Base-by-base conservation (phyloP, 1,140 invertebrate species). In the Nilaparvata lugens region DNA sequence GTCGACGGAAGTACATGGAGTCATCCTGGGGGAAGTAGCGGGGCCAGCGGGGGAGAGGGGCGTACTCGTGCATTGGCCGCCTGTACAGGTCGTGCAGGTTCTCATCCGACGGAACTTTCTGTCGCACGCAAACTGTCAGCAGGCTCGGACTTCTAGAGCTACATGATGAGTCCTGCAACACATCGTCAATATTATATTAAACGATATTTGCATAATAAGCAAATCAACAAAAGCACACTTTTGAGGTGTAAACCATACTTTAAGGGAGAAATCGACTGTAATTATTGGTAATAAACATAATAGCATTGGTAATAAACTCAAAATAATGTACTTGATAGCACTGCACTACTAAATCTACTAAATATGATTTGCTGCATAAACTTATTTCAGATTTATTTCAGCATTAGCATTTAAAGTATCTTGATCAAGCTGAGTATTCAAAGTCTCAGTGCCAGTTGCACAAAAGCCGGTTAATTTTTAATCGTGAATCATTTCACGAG, bases 41-140 rank as follows among this genome's bases (percentile, higher is more conserved):
- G 56, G 84, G 84, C 78, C 85, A 88, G 64, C 81, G 76, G 61
- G 84, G 81, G 69, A 83, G 83, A 60, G 87, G 87, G 19, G 87
- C 86, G 73, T 83, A 86, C 60, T 84, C 83, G 48, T 78, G 77
- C 11, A 69, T 68, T 5, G 67, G 65, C 35, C 69, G 58, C 42
- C 68, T 63, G 55, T 71, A 74, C 21, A 77, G 66, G 53, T 83
- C 81, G 73, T 86, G 85, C 63, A 92, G 77, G 72, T 92, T 93
- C 74, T 92, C 89, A 72, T 93, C 89, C 65, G 88, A 92, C 59
- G 88, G 88, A 56, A 86, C 85, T 69, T 83, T 79, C 68, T 88
- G 82, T 64, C 86, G 81, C 61, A 93, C 87, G 75, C 91, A 94
- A 42, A 89, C 89, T 62, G 90, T 90, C 52, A 93, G 73, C 66